phyloP scores from a whole-genome alignment of 23 tunicate genomes.

The Ascidia mentula region DNA sequence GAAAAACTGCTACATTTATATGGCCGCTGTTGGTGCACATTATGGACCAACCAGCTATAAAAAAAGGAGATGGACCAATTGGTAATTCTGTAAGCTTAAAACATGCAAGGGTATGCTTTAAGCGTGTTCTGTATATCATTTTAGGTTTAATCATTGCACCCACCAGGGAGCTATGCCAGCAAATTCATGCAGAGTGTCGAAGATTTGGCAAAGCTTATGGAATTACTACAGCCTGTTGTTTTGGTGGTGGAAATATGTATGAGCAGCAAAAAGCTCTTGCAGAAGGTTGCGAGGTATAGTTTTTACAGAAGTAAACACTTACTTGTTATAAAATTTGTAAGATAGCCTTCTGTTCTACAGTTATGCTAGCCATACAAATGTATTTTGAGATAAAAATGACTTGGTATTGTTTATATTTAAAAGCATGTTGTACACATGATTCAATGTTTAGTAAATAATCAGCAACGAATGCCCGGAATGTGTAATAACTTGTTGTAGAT shows the following conservation, averaged over 20 bases:
- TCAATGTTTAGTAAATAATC: too few species aligned
- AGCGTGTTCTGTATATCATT: neutral
- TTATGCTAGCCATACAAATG: too few species aligned
- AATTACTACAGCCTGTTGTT: conserved; percentile 66
- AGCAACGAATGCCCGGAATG: too few species aligned
- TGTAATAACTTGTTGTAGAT: conserved; percentile 29
- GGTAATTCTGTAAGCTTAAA: too few species aligned
- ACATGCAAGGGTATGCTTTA: neutral
- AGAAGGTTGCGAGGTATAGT: conserved; percentile 74
- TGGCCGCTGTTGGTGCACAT: conserved; percentile 94
- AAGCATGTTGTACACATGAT: too few species aligned
- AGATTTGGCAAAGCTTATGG: conserved; percentile 86
- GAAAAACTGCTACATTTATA: conserved; percentile 94
- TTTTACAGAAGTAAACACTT: too few species aligned
- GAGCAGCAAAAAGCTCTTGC: conserved; percentile 86
- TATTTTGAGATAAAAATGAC: too few species aligned
- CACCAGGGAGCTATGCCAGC: conserved; percentile 96
- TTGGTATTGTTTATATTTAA: too few species aligned
- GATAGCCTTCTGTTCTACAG: neutral
- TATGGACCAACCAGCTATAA: conserved; percentile 69
- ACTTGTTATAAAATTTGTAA: neutral
- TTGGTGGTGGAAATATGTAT: conserved; percentile 98
- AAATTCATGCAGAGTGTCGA: conserved; percentile 78
- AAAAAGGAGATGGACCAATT: conserved; percentile 88
- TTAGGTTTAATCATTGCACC: conserved; percentile 88